Evolutionary conservation across 2,797 vertebrate genomes (phyloP).

Genomic region (Sardinella longiceps): DNA sequence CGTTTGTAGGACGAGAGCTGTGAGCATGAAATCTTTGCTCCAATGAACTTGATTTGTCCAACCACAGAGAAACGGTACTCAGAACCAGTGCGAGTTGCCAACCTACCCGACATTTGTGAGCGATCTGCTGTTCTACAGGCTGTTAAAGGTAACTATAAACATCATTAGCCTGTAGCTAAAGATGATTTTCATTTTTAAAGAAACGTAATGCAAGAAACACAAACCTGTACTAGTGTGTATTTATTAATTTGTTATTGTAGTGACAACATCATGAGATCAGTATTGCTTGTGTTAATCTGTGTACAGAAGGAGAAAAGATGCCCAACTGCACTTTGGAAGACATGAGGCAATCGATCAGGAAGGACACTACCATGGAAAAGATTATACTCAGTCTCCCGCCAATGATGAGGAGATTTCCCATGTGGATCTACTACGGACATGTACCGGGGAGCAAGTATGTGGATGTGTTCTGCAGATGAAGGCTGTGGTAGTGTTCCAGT

Average conservation of each 20-base stretch:
- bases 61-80: neutral
- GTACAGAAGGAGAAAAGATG: neutral
- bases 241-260: neutral
- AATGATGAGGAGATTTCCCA: neutral
- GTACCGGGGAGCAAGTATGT: neutral
- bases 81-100: neutral
- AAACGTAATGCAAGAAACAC: too few species aligned
- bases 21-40: slow-evolving; percentile 1
- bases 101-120: neutral
- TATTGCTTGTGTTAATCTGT: neutral
- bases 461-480: neutral
- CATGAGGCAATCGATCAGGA: neutral
- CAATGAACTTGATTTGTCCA: neutral
- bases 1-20: neutral
- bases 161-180: neutral
- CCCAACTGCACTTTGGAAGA: neutral
- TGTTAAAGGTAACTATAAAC: neutral
- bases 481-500: too few species aligned
- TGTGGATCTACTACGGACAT: neutral
- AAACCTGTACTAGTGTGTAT: too few species aligned
- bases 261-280: too few species aligned
- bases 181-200: neutral
- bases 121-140: neutral
- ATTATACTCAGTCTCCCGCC: neutral
- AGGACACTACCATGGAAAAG: neutral